Evolutionary conservation across 1,140 invertebrate genomes (phyloP).

Genomic region (Drosophila lacteicornis): DNA sequence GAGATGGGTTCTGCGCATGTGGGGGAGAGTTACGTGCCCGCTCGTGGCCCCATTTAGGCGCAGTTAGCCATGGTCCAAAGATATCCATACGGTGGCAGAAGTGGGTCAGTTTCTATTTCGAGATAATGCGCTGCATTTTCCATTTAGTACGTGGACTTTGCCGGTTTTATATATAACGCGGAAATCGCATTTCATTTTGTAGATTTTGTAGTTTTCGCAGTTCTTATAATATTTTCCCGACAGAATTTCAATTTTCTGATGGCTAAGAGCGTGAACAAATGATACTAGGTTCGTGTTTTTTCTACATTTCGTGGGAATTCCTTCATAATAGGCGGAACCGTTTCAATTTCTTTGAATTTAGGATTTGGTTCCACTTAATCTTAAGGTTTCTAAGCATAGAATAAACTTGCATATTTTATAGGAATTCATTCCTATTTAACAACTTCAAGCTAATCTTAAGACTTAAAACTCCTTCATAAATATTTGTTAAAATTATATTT

Average conservation of each 20-base stretch:
- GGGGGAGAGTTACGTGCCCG: slow-evolving; percentile 22
- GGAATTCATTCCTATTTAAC: neutral
- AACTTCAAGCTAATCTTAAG: too few species aligned
- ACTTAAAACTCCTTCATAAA: neutral
- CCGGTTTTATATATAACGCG: slow-evolving; percentile 9
- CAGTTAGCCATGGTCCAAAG: slow-evolving; percentile 15
- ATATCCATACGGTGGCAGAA: slow-evolving; percentile 10
- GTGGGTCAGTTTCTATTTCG: slow-evolving; percentile 68
- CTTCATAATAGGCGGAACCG: neutral
- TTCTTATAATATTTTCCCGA: neutral
- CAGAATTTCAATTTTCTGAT: neutral
- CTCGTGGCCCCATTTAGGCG: slow-evolving; percentile 18
- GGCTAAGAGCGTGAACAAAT: neutral
- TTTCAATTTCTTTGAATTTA: neutral
- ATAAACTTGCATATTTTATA: neutral
- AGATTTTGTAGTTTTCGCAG: slow-evolving; percentile 1
- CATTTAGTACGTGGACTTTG: slow-evolving; percentile 8
- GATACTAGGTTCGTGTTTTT: neutral
- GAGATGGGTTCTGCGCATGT: slow-evolving; percentile 14
- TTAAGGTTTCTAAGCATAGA: too few species aligned
- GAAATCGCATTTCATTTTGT: slow-evolving; percentile 7
- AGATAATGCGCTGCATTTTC: slow-evolving; percentile 30
- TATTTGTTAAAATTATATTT: neutral
- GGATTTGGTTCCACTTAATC: neutral
- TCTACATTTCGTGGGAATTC: neutral